Percentiles rank a stretch among this genome's conserved stretches.
phyloP scores from a whole-genome alignment of 2,797 vertebrate species.

The Rousettus madagascariensis region DNA sequence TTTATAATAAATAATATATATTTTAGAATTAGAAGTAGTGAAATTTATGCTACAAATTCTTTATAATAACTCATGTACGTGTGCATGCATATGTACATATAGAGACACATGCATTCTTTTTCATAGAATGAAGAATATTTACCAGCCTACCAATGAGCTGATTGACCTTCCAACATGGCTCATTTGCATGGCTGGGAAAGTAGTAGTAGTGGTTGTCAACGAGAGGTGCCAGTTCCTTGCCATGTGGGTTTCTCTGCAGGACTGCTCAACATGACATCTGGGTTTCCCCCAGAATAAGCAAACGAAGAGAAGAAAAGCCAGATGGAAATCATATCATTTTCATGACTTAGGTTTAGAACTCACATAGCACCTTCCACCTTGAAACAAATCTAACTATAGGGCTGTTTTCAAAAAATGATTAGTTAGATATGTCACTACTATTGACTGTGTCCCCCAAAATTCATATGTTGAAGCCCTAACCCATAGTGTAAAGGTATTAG shows the following conservation, averaged over 20 bases:
- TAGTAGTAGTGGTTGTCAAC: background rate
- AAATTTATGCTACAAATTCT: background rate
- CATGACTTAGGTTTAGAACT: background rate
- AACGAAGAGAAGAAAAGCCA: background rate
- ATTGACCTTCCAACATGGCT: background rate
- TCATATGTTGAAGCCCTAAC: background rate
- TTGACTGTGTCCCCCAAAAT: background rate
- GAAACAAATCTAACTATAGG: background rate
- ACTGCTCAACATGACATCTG: background rate
- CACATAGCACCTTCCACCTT: background rate
- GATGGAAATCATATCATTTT: background rate
- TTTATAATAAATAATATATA: background rate
- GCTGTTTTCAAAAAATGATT: background rate
- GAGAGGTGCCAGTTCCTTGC: background rate
- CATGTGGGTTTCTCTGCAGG: background rate
- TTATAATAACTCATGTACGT: background rate
- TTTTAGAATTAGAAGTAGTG: background rate
- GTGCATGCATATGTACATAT: background rate
- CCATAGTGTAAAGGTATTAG: background rate
- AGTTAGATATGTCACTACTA: background rate
- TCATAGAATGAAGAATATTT: background rate
- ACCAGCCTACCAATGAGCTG: background rate
- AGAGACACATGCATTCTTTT: background rate
- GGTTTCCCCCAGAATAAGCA: background rate
- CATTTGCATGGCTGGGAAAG: background rate